Evolutionary conservation across 2,888 invertebrate species (phyloP).

Genomic region (Nezara viridula): DNA sequence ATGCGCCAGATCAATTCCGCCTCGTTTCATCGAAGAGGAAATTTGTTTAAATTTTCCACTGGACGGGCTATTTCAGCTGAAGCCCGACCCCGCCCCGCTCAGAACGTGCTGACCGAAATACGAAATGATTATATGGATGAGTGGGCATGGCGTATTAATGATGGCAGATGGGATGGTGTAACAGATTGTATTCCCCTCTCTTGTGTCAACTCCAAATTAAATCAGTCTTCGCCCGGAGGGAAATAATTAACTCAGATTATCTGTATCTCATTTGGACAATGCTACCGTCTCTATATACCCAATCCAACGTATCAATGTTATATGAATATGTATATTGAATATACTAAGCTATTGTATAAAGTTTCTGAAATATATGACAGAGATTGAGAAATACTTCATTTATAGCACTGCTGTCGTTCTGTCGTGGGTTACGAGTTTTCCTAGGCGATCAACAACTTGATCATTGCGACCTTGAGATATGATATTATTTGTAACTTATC

Average conservation of each 20-base stretch:
- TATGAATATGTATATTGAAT: neutral
- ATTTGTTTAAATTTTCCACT: constrained; percentile 1
- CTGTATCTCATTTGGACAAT: neutral
- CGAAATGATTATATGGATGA: constrained; percentile 33
- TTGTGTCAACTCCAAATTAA: constrained; percentile 7
- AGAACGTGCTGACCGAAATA: neutral
- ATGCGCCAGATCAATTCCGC: neutral
- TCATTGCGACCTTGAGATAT: too few relatives aligned
- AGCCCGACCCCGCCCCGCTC: neutral
- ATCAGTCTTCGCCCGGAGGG: neutral
- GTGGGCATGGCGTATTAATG: neutral
- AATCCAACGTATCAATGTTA: neutral
- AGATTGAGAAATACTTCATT: too few relatives aligned
- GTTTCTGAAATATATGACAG: too few relatives aligned
- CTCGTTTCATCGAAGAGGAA: neutral
- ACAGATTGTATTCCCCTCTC: constrained; percentile 19
- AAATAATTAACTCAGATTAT: neutral
- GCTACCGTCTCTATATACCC: neutral
- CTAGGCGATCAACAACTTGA: too few relatives aligned
- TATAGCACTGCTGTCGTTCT: too few relatives aligned
- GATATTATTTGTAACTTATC: too few relatives aligned
- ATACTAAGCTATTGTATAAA: too few relatives aligned
- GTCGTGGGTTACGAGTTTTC: too few relatives aligned
- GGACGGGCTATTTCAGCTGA: neutral
- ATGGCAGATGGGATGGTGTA: constrained; percentile 8